Percentiles rank a stretch among this genome's conserved stretches.
Conservation (phyloP, 2,113 vertebrate species). For the Apaloderma vittatum region DNA sequence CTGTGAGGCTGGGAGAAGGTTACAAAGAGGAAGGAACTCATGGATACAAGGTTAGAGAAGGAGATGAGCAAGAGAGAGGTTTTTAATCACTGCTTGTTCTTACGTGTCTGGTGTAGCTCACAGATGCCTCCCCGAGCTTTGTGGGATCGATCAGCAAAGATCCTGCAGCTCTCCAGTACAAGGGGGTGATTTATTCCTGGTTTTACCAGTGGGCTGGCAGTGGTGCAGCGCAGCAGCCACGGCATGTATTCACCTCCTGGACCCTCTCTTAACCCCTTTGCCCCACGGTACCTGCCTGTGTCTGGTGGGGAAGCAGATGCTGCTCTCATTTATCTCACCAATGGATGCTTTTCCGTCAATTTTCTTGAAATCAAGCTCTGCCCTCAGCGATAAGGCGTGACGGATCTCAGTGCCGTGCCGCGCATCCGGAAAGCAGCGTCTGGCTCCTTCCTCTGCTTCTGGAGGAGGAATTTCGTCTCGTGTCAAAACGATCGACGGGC, state of each 20-base stretch:
- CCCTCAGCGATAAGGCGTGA: not conserved
- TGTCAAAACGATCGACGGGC: not conserved
- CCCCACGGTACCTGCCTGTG: not conserved
- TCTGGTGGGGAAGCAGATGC: not conserved
- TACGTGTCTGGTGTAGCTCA: accelerated
- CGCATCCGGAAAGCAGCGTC: not conserved
- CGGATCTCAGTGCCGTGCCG: not conserved
- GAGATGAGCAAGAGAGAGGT: not conserved
- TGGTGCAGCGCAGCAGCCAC: not conserved
- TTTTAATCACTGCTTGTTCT: not conserved
- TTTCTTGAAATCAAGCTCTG: not conserved
- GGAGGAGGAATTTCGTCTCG: not conserved
- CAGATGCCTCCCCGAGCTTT: not conserved
- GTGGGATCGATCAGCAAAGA: not conserved
- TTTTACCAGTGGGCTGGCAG: not conserved
- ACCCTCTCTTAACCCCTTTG: not conserved
- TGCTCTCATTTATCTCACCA: not conserved
- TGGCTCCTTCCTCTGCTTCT: not conserved
- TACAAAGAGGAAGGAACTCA: not conserved
- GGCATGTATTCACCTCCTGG: not conserved
- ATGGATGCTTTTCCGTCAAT: not conserved
- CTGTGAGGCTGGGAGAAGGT: not conserved
- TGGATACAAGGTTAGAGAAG: not conserved
- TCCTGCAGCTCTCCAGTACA: not conserved
- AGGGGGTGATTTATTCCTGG: not conserved